phyloP scores from a whole-genome alignment of 2,113 vertebrate species.

The Toxotes jaculatrix region DNA sequence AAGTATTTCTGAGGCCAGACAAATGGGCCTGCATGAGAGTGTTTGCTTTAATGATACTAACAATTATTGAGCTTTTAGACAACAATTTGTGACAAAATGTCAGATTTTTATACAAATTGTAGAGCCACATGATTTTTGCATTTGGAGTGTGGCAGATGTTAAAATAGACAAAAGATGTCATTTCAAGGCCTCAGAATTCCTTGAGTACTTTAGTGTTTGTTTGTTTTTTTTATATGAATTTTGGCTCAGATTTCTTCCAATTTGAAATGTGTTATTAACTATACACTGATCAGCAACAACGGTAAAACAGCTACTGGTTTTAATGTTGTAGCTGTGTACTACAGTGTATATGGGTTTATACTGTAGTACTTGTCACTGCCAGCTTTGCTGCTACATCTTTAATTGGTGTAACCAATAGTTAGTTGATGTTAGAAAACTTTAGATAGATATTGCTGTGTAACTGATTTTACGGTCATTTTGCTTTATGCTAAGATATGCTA shows the following conservation, averaged over 20 bases:
- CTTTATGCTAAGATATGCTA: not conserved
- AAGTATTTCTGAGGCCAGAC: conserved; percentile 30
- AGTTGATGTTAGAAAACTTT: too few species aligned
- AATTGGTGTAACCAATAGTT: too few species aligned
- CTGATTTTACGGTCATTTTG: too few species aligned
- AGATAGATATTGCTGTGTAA: too few species aligned
- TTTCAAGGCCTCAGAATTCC: not conserved
- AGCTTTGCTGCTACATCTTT: too few species aligned
- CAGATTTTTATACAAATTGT: not conserved
- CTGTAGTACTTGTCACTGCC: too few species aligned
- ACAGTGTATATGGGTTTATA: too few species aligned
- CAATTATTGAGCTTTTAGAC: conserved; percentile 24
- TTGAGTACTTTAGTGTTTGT: not conserved
- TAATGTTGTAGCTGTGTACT: too few species aligned
- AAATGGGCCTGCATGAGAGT: conserved; percentile 8
- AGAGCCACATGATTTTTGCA: not conserved
- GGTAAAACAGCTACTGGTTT: too few species aligned
- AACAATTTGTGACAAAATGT: conserved; percentile 8
- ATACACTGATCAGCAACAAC: too few species aligned
- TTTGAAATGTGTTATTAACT: too few species aligned
- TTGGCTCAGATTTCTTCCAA: too few species aligned
- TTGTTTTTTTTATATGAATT: not conserved
- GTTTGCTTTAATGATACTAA: not conserved
- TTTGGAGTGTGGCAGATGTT: not conserved
- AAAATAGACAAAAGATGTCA: not conserved